These are phyloP conservation scores for Atrichornis clamosus DNA, from an alignment of 2,113 vertebrate genomes.

Conservation along the genomic window DNA sequence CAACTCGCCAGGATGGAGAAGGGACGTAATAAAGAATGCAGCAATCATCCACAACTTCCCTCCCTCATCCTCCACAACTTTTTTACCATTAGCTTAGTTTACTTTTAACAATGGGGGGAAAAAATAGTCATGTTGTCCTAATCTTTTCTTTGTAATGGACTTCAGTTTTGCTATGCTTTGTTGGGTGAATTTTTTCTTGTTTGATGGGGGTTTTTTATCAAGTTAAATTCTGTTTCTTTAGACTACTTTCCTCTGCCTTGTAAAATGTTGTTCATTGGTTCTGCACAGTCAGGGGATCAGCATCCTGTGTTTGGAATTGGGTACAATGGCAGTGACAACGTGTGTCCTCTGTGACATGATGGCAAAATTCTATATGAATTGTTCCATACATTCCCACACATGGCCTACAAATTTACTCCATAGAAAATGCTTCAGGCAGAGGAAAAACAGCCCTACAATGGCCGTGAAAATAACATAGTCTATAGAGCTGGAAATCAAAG, in stretches of 20 bases:
- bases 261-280: neutral
- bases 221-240: neutral
- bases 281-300: neutral
- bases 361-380: slow-evolving; percentile 1
- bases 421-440: neutral
- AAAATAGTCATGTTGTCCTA: slow-evolving; percentile 16
- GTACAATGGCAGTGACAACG: slow-evolving; percentile 7
- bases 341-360: neutral
- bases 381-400: neutral
- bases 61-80: neutral
- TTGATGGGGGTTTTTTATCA: fast-evolving
- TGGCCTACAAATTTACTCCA: neutral
- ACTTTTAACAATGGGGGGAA: slow-evolving; percentile 43
- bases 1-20: neutral
- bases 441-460: neutral
- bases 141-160: slow-evolving; percentile 1
- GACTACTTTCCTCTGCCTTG: neutral
- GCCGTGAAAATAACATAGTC: neutral
- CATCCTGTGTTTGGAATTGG: slow-evolving; percentile 40
- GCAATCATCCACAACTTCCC: slow-evolving; percentile 1
- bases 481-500: neutral
- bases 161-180: neutral
- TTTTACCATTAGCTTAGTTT: slow-evolving; percentile 43
- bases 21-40: slow-evolving; percentile 5
- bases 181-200: neutral